Percentiles rank a stretch among this genome's conserved stretches.
These are phyloP conservation scores for Eidolon helvum DNA, from an alignment of 2,113 vertebrate species.

Conservation along the genomic window DNA sequence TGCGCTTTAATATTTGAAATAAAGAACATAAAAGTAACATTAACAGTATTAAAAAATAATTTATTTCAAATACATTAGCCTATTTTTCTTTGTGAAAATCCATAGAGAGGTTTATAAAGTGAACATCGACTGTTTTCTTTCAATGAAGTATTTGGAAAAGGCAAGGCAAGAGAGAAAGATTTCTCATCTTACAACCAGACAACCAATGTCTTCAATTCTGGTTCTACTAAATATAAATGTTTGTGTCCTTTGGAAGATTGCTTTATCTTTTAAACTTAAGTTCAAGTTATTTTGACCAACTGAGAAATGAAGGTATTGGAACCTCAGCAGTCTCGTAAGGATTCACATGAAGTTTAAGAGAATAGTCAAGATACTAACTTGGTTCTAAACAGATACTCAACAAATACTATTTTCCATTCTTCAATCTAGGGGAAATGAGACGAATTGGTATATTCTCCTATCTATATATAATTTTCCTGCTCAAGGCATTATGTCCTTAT, in stretches of 20 bases:
- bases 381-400: background rate
- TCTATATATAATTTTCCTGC: conserved; percentile 35
- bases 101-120: background rate
- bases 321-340: background rate
- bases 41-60: background rate
- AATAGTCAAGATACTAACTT: background rate
- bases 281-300: background rate
- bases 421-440: background rate
- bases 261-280: background rate
- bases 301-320: background rate
- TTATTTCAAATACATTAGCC: background rate
- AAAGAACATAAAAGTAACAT: background rate
- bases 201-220: background rate
- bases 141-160: background rate
- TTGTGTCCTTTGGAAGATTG: background rate
- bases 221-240: background rate
- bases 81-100: background rate
- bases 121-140: background rate
- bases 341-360: background rate
- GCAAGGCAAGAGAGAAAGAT: background rate
- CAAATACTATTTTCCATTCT: conserved; percentile 2
- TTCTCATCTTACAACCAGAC: background rate
- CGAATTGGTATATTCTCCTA: background rate
- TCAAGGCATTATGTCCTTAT: background rate
- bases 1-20: background rate